A percentile compares a stretch with the other conserved stretches of the same genome.
These are phyloP conservation scores for Perca flavescens DNA, from an alignment of 2,113 vertebrate species.

Conservation along the genomic window DNA sequence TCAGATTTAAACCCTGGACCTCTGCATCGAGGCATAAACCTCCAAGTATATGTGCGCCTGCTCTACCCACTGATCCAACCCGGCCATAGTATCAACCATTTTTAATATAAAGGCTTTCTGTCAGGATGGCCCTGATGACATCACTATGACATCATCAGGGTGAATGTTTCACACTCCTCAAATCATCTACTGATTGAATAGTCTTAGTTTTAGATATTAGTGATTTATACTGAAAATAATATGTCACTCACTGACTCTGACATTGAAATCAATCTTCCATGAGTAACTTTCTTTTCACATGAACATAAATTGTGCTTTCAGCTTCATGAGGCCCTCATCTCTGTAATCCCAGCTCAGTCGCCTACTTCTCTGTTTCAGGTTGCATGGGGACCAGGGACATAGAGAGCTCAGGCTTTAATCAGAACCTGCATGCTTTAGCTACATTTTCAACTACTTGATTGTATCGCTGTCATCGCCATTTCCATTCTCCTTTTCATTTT, in stretches of 20 bases:
- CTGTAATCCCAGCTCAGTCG: constrained; percentile 35
- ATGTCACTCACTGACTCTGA: not conserved
- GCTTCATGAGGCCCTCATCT: constrained; percentile 14
- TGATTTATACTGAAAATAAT: not conserved
- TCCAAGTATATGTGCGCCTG: too few species aligned
- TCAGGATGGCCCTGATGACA: not conserved
- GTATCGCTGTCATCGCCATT: constrained; percentile 41
- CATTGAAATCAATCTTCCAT: not conserved
- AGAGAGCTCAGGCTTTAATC: constrained; percentile 40
- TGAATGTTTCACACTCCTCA: not conserved
- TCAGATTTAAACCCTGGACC: too few species aligned
- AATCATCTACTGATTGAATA: too few species aligned
- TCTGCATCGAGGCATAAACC: too few species aligned
- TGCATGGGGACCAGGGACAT: constrained; percentile 19
- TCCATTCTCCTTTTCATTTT: constrained; percentile 2
- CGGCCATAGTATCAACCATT: too few species aligned
- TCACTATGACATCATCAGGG: not conserved
- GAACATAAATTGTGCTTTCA: not conserved
- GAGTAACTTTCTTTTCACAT: not conserved
- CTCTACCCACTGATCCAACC: too few species aligned
- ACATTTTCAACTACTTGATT: constrained; percentile 45
- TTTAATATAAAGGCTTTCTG: not conserved
- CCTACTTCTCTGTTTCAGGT: constrained; percentile 29
- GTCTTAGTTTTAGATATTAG: too few species aligned
- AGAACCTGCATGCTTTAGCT: constrained; percentile 48